Conservation (phyloP, 2,797 vertebrate species). For the Nannoperca obscura region DNA sequence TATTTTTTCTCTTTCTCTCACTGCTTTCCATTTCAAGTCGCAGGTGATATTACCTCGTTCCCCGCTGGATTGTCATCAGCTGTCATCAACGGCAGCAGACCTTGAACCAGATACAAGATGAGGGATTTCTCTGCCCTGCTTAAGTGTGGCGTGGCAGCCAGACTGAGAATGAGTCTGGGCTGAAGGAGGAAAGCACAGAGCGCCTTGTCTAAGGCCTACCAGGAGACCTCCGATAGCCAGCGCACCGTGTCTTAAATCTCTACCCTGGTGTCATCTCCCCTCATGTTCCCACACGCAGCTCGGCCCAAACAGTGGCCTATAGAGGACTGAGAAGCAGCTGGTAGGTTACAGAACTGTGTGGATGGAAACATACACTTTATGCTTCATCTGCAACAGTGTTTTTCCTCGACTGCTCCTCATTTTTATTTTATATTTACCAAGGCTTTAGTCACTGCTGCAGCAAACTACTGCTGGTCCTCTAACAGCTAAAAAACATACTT, state of each 20-base stretch:
- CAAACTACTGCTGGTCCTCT: neutral
- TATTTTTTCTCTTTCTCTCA: slow-evolving; percentile 31
- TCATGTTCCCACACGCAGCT: slow-evolving; percentile 55
- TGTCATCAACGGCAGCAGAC: slow-evolving; percentile 84
- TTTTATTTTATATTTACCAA: slow-evolving; percentile 38
- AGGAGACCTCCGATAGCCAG: slow-evolving; percentile 74
- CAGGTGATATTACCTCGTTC: slow-evolving; percentile 75
- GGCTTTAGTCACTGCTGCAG: slow-evolving; percentile 1
- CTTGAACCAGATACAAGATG: slow-evolving; percentile 85
- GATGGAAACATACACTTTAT: slow-evolving; percentile 51
- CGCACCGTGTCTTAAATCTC: slow-evolving; percentile 74
- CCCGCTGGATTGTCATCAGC: slow-evolving; percentile 80
- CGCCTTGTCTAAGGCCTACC: slow-evolving; percentile 64
- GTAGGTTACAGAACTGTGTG: slow-evolving; percentile 32
- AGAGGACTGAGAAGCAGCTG: slow-evolving; percentile 46
- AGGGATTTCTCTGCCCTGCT: slow-evolving; percentile 76
- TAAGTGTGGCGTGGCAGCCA: slow-evolving; percentile 55
- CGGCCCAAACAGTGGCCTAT: slow-evolving; percentile 48
- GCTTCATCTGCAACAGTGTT: slow-evolving; percentile 50
- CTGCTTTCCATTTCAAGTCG: slow-evolving; percentile 64
- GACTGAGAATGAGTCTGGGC: slow-evolving; percentile 50
- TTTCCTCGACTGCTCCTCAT: slow-evolving; percentile 30
- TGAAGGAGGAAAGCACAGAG: slow-evolving; percentile 43
- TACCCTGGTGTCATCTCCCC: slow-evolving; percentile 68
- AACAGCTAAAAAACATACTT: neutral